Evolutionary conservation across 2,797 vertebrate species (phyloP), one percentile per base, ranked within the genome.

Genomic region (Gila robusta): DNA sequence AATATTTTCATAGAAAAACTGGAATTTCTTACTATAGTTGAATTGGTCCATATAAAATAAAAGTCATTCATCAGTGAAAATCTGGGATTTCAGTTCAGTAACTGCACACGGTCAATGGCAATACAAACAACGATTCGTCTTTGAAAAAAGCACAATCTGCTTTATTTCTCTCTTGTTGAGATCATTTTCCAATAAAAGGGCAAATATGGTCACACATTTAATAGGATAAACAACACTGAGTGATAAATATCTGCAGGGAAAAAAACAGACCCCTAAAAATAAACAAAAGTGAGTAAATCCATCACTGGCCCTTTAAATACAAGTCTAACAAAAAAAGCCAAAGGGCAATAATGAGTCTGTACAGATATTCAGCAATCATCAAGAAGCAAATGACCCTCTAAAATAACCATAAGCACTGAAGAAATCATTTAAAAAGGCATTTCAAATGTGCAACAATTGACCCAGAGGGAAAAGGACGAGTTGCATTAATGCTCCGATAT

Each of bases 171-270:
- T 96, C 96, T 97, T 97, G 96, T 97, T 97, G 96, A 97, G 96
- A 95, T 97, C 94, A 97, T 97, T 94, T 59, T 96, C 95, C 96
- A 97, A 95, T 95, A 94, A 95, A 97, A 96, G 96, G 97, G 96
- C 95, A 95, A 93, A 95, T 97, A 97, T 96, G 96, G 96, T 96
- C 96, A 97, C 96, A 96, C 96, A 97, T 97, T 96, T 97, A 96
- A 97, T 96, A 97, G 96, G 95, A 96, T 96, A 96, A 97, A 97
- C 95, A 96, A 96, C 95, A 97, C 94, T 94, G 94, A 95, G 93
- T 90, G 95, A 96, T 94, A 96, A 94, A 96, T 93, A 92, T 91
- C 92, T 92, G 93, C 89, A 77, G 59, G 93, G 91, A 93, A 89
- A 16, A 47, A 49, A 88, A 92, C 92, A 92, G 91, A 91, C 93